Percentiles rank a stretch among this genome's conserved stretches.
These are phyloP conservation scores for Magallana ariakensis DNA, from an alignment of 1,140 invertebrate genomes.

Conservation along the genomic window DNA sequence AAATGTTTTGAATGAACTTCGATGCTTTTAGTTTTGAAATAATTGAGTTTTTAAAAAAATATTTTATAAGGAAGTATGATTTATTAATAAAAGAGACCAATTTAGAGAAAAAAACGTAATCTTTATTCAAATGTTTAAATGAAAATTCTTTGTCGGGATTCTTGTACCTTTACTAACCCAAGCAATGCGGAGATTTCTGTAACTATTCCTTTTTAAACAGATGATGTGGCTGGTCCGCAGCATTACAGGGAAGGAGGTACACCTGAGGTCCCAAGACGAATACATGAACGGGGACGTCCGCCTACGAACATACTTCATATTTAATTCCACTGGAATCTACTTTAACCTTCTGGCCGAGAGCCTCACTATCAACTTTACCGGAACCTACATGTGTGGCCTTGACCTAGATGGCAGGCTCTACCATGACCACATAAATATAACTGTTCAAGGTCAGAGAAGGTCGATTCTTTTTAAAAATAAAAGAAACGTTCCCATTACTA, in stretches of 20 bases:
- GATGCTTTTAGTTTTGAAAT: too few relatives aligned
- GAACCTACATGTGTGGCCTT: constrained; percentile 45
- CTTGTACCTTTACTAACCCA: too few relatives aligned
- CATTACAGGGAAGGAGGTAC: not conserved
- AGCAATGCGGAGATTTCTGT: too few relatives aligned
- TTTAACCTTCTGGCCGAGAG: constrained; percentile 44
- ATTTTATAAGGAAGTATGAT: too few relatives aligned
- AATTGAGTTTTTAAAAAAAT: too few relatives aligned
- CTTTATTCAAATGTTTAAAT: too few relatives aligned
- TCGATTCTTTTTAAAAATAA: too few relatives aligned
- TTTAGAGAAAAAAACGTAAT: too few relatives aligned
- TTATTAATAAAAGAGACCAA: too few relatives aligned
- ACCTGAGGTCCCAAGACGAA: constrained; percentile 24
- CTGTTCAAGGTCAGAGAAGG: constrained; percentile 51
- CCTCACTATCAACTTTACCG: constrained; percentile 48
- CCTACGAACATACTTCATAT: constrained; percentile 44
- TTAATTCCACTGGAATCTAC: constrained; percentile 51
- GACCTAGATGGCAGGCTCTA: not conserved
- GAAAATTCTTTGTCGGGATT: too few relatives aligned
- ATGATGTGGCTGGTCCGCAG: constrained; percentile 51
- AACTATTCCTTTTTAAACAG: not conserved
- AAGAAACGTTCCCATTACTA: too few relatives aligned
- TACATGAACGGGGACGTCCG: constrained; percentile 26
- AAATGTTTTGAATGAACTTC: too few relatives aligned
- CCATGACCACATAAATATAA: constrained; percentile 45